phyloP scores from a whole-genome alignment of 2,113 vertebrate species.

The Phycodurus eques region DNA sequence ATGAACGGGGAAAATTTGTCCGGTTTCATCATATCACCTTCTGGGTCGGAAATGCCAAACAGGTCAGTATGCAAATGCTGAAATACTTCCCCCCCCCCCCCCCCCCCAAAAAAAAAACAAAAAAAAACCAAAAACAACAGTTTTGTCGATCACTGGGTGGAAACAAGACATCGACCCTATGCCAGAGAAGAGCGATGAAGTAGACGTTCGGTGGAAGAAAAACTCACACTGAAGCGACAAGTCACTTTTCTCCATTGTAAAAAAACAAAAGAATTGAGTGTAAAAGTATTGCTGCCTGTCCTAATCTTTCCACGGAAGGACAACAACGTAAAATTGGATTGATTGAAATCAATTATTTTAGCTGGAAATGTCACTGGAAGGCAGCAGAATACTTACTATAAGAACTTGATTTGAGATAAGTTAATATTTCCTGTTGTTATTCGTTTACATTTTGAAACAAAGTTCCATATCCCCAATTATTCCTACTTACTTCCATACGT shows the following conservation, averaged over 20 bases:
- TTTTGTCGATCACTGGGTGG: no score
- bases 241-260: no score
- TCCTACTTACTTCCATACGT: not conserved
- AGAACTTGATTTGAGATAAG: not conserved
- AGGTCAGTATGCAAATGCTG: constrained; percentile 61
- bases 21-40: constrained; percentile 80
- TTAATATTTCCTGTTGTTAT: no score
- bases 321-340: no score
- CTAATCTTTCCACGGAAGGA: no score
- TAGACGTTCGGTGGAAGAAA: no score
- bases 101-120: not conserved
- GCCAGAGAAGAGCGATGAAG: no score
- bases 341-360: not conserved
- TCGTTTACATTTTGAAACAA: no score
- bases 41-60: constrained; percentile 85
- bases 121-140: not conserved
- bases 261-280: no score
- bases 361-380: not conserved
- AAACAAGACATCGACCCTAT: no score
- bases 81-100: not conserved
- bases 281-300: no score
- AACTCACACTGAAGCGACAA: no score
- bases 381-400: not conserved
- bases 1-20: constrained; percentile 69
- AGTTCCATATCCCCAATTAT: not conserved